Base-by-base conservation (phyloP, 2,797 vertebrate genomes). In the Odontamblyopus lacepedii region DNA sequence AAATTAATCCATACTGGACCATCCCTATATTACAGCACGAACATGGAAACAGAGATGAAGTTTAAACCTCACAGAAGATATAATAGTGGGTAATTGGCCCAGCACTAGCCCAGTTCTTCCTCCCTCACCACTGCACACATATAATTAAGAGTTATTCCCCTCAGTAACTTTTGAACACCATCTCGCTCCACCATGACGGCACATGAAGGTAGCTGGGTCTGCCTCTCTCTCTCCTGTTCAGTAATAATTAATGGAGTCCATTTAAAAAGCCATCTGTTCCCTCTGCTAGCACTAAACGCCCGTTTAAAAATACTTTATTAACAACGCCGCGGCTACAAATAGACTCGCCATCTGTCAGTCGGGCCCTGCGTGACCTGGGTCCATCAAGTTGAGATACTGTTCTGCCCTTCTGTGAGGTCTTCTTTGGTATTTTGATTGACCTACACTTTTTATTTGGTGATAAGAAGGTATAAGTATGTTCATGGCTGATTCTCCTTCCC, bases 301-400 rank as follows among this genome's bases (percentile, higher is more conserved):
- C 69, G 81, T 93, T 94, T 94, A 93, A 93, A 94, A 93, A 93
- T 91, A 92, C 90, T 94, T 92, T 92, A 94, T 94, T 93, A 93
- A 92, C 86, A 92, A 88, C 76, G 76, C 83, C 81, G 82, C 76
- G 57, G 88, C 88, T 91, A 90, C 89, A 89, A 90, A 89, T 91
- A 90, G 87, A 91, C 84, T 63, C 72, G 81, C 92, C 94, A 94
- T 94, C 93, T 95, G 93, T 92, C 87, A 90, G 81, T 78, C 56
- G 38, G 83, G 82, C 75, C 89, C 88, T 84, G 67, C 23, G 69
- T 67, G 82, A 90, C 87, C 87, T 73, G 71, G 84, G 76, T 83
- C 77, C 84, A 85, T 91, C 76, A 85, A 81, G 79, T 87, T 85
- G 87, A 86, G 88, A 85, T 84, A 80, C 83, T 35, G 76, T 75